Conservation (phyloP, 2,888 invertebrate species). For the Cyrtodaria siliqua region DNA sequence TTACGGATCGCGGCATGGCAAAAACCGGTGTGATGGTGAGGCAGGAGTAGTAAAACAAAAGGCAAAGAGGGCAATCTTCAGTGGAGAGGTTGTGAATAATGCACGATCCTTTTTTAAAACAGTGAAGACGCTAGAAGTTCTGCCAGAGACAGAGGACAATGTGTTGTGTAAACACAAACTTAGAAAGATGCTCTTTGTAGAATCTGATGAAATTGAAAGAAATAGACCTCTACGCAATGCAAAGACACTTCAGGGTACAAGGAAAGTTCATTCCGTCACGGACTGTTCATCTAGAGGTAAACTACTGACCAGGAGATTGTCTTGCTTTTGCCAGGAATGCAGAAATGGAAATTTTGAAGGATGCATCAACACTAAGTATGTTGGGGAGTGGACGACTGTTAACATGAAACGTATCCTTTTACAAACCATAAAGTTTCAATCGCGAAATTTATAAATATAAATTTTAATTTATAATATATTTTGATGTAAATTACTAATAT, state of each 20-base stretch:
- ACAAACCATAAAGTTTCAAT: too few species aligned
- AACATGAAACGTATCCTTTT: slow-evolving; percentile 16
- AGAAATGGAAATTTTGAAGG: background rate
- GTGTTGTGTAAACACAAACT: slow-evolving; percentile 24
- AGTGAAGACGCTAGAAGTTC: background rate
- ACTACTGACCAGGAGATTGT: slow-evolving; percentile 29
- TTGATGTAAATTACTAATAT: too few species aligned
- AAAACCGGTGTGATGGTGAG: slow-evolving; percentile 50
- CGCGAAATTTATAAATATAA: too few species aligned
- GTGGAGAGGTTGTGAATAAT: slow-evolving; percentile 18
- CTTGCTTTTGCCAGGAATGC: slow-evolving; percentile 25
- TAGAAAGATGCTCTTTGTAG: slow-evolving; percentile 14
- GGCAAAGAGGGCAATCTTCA: slow-evolving; percentile 24
- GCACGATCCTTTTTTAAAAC: background rate
- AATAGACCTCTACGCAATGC: slow-evolving; percentile 1
- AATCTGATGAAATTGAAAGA: slow-evolving; percentile 7
- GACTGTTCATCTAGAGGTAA: slow-evolving; percentile 18
- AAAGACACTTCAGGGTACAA: slow-evolving; percentile 15
- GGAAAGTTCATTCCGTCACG: slow-evolving; percentile 24
- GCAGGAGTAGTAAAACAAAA: slow-evolving; percentile 36
- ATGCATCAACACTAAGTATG: background rate
- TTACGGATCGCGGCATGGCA: slow-evolving; percentile 49
- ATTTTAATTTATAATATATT: too few species aligned
- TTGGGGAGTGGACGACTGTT: slow-evolving; percentile 8
- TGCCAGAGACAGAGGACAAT: too few species aligned